Percentiles rank a stretch among this genome's conserved stretches.
Evolutionary conservation across 1,140 invertebrate genomes (phyloP).

Genomic region (Drepana arcuata): DNA sequence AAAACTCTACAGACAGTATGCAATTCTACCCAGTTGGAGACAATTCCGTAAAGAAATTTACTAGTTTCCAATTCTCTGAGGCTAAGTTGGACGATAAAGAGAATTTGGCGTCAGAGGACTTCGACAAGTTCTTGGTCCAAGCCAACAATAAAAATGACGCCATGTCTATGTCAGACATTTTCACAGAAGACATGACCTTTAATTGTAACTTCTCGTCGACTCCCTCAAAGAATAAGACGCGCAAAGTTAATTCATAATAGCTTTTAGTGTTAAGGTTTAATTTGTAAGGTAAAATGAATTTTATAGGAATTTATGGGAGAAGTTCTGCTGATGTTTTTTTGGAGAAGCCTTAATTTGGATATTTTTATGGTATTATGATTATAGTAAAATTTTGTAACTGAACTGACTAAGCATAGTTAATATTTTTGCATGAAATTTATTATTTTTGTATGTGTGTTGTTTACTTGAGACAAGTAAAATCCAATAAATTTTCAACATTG

Average conservation of each 20-base stretch:
- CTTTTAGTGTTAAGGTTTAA: not conserved
- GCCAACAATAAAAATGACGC: slow-evolving; percentile 35
- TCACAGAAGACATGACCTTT: slow-evolving; percentile 59
- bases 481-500: slow-evolving; percentile 43
- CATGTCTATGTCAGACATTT: slow-evolving; percentile 63
- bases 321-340: slow-evolving; percentile 30
- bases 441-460: slow-evolving; percentile 22
- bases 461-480: slow-evolving; percentile 40
- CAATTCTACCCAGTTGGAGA: slow-evolving; percentile 40
- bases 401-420: slow-evolving; percentile 7
- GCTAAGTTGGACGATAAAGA: slow-evolving; percentile 50
- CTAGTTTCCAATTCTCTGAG: slow-evolving; percentile 28
- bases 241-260: slow-evolving; percentile 34
- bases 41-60: slow-evolving; percentile 19
- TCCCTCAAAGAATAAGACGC: slow-evolving; percentile 58
- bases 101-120: slow-evolving; percentile 35
- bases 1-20: slow-evolving; percentile 49
- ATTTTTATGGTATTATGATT: slow-evolving; percentile 29
- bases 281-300: slow-evolving; percentile 20
- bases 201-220: slow-evolving; percentile 67
- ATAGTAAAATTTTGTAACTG: slow-evolving; percentile 18
- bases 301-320: slow-evolving; percentile 36
- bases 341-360: slow-evolving; percentile 37
- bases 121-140: slow-evolving; percentile 32
- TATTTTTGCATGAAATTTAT: slow-evolving; percentile 38